A percentile compares a stretch with the other conserved stretches of the same genome.
Conservation (phyloP, 2,797 vertebrate genomes). For the Chelon labrosus region DNA sequence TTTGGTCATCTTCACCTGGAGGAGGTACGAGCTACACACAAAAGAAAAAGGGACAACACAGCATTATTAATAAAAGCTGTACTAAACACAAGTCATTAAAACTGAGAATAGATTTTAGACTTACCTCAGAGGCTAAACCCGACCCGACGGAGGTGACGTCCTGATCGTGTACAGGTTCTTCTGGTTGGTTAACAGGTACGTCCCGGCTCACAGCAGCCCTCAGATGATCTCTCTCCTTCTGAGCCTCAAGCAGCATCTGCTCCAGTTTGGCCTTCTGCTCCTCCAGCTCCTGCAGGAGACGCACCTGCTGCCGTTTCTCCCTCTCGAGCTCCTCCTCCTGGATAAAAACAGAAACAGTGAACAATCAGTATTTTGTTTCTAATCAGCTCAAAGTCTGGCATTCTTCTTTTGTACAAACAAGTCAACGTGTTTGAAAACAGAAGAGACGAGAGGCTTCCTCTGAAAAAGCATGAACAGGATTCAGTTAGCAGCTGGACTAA, state of each 20-base stretch:
- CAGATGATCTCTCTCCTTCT: slow-evolving; percentile 68
- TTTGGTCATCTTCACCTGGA: slow-evolving; percentile 72
- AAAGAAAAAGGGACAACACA: no score
- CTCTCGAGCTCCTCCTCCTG: slow-evolving; percentile 89
- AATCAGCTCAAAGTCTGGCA: no score
- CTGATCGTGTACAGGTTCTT: slow-evolving; percentile 43
- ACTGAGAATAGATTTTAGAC: not conserved
- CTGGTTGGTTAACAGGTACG: slow-evolving; percentile 3
- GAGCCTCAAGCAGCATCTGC: slow-evolving; percentile 83
- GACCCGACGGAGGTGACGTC: slow-evolving; percentile 18
- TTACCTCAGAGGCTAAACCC: slow-evolving; percentile 45
- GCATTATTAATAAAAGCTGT: not conserved
- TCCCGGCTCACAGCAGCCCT: slow-evolving; percentile 66
- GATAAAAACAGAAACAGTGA: not conserved
- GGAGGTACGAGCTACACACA: slow-evolving; percentile 37
- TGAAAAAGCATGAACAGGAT: not conserved
- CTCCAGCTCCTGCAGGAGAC: slow-evolving; percentile 89
- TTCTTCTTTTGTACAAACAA: no score
- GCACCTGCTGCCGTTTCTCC: slow-evolving; percentile 89
- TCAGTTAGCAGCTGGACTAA: not conserved
- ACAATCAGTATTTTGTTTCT: no score
- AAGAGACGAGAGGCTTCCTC: no score
- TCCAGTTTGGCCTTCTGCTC: slow-evolving; percentile 87
- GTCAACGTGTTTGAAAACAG: not conserved
- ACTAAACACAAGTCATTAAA: not conserved